Conservation (phyloP, 2,797 vertebrate genomes). For the Lepilemur septentrionalis region DNA sequence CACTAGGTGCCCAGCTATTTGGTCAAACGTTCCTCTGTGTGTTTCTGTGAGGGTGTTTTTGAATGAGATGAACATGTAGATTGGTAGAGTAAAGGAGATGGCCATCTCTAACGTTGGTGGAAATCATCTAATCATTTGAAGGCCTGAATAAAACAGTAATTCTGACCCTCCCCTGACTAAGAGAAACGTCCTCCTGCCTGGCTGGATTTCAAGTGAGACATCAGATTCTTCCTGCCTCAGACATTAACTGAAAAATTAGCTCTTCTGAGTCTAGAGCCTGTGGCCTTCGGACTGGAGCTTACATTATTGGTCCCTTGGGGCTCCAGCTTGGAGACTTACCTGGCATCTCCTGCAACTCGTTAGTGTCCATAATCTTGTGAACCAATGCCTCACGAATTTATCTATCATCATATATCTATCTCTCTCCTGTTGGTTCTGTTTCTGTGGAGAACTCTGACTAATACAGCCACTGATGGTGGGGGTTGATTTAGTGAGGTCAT, state of each 20-base stretch:
- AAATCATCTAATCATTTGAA: background rate
- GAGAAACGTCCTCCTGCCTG: background rate
- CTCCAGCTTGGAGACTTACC: background rate
- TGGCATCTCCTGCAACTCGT: no score
- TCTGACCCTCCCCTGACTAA: no score
- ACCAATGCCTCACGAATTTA: background rate
- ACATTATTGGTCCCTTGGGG: rapidly evolving
- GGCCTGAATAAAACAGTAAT: background rate
- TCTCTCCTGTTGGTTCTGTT: background rate
- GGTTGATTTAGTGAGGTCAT: background rate
- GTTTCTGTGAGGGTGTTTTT: background rate
- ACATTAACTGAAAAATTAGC: background rate
- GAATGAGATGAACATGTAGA: background rate
- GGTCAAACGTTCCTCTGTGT: background rate
- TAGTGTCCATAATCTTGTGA: background rate
- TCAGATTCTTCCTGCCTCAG: background rate
- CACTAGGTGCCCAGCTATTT: background rate
- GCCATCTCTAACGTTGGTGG: background rate
- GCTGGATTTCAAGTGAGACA: no score
- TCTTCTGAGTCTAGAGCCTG: no score
- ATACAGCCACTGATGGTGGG: background rate
- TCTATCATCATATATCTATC: background rate
- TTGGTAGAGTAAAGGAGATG: background rate
- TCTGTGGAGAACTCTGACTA: background rate
- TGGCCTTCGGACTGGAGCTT: background rate